Evolutionary conservation across 2,113 vertebrate genomes (phyloP).

Genomic region (Pachyramphus minor): DNA sequence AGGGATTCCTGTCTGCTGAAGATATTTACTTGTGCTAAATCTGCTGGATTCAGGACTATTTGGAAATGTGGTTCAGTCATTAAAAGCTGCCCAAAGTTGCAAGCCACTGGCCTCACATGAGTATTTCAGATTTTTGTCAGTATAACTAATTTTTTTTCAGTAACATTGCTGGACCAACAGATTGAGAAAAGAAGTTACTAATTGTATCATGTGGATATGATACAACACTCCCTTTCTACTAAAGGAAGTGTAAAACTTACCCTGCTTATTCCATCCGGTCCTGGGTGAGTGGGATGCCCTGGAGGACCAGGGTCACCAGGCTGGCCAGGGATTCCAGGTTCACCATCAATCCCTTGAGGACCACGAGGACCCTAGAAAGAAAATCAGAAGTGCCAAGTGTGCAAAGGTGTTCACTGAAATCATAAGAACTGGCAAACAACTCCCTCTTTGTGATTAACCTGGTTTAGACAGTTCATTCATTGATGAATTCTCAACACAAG

Average conservation of each 20-base stretch:
- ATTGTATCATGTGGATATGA: not conserved
- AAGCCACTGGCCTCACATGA: not conserved
- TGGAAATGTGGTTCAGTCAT: not conserved
- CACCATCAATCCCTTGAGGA: slow-evolving; percentile 87
- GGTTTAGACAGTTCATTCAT: not conserved
- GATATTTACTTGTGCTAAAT: not conserved
- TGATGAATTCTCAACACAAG: not conserved
- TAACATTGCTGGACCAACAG: not conserved
- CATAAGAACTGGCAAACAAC: not conserved
- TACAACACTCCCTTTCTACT: not conserved
- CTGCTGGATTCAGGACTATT: not conserved
- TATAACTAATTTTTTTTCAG: not conserved
- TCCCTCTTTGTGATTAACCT: not conserved
- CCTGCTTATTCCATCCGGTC: slow-evolving; percentile 79
- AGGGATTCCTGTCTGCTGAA: not conserved
- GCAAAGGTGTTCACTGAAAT: not conserved
- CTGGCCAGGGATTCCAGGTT: slow-evolving; percentile 92
- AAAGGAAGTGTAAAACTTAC: slow-evolving; percentile 45
- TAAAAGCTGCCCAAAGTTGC: not conserved
- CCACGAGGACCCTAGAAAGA: slow-evolving; percentile 85
- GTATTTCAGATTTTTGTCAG: not conserved
- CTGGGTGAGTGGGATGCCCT: slow-evolving; percentile 84
- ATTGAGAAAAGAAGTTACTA: not conserved
- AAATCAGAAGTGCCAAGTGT: not conserved
- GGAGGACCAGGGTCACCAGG: slow-evolving; percentile 92